phyloP scores from a whole-genome alignment of 2,888 invertebrate genomes.

The Limnephilus rhombicus region DNA sequence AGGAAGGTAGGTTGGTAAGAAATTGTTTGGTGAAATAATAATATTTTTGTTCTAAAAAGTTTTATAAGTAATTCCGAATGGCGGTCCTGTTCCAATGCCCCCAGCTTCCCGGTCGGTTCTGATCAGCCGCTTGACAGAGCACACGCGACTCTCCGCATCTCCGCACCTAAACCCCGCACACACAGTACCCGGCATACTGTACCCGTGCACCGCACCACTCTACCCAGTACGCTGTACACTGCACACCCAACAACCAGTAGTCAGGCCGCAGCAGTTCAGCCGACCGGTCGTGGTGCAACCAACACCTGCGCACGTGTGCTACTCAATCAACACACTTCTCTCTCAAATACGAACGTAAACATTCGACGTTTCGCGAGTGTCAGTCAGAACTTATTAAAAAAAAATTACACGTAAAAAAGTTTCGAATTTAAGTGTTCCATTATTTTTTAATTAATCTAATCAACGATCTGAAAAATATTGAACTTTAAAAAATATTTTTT shows the following conservation, averaged over 20 bases:
- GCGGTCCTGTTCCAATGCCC: conserved; percentile 4
- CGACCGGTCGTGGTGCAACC: conserved; percentile 52
- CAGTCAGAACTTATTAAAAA: background rate
- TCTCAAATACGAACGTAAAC: conserved; percentile 11
- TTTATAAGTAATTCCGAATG: background rate
- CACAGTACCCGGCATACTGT: background rate
- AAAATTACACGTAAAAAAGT: conserved; percentile 3
- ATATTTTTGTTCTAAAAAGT: background rate
- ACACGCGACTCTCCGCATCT: conserved; percentile 54
- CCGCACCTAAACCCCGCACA: background rate
- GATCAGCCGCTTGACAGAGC: conserved; percentile 61
- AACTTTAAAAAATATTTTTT: background rate
- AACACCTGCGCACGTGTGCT: conserved; percentile 41
- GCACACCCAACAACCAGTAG: conserved; percentile 26
- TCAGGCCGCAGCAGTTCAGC: conserved; percentile 59
- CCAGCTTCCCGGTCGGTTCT: conserved; percentile 51
- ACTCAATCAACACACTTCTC: conserved; percentile 35
- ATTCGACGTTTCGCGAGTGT: conserved; percentile 44
- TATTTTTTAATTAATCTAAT: background rate
- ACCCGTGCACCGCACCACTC: background rate
- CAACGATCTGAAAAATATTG: background rate
- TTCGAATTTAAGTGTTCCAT: conserved; percentile 7
- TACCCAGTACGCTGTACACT: background rate
- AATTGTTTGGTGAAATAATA: background rate
- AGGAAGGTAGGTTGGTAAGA: too few species aligned